Evolutionary conservation across 92 coral and sea anemone species (phyloP), one percentile per base, ranked within the genome.

Genomic region (Umimayanthus kanabou): DNA sequence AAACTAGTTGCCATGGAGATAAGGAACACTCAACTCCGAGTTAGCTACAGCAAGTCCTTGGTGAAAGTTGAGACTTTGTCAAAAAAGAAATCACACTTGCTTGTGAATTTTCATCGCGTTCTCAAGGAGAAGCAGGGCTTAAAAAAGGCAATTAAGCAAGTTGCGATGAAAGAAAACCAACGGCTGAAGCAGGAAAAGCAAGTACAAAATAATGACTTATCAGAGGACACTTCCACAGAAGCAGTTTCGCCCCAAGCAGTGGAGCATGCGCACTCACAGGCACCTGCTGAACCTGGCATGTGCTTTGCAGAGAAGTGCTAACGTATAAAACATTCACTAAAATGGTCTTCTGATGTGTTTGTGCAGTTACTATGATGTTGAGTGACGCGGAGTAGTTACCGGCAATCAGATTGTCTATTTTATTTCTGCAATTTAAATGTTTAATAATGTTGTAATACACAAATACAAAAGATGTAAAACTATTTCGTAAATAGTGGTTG

Each of bases 31-130:
- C 85, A 81, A 18, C 85, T 81, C 5, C 75, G 85, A 22, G 76
- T 81, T 45, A 81, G 85, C 85, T 81, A 81, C 58, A 81, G 85
- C 57, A 81, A 81, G 33, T 57, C 85, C 11, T 67, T 81, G 20
- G 61, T 30, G 39, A 81, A 81, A 67, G 85, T 81, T 23, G 85
- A 65, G 74, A 66, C 74, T 15, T 29, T 81, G 22, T 39, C 85
- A 40, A 81, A 81, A 28, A 81, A 81, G 73, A 81, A 81, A 18
- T 81, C 85, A 18, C 85, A 81, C 85, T 81, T 81, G 74, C 85
- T 81, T n/a, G 76, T 81, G 40, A 81, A 66, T 40, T 65, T 81
- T 66, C 85, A 81, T 26, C 85, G 85, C 23, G 85, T 81, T 23
- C 76, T 81, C 30, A 81, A 81, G 66, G 85, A 81, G 13, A 81